A percentile compares a stretch with the other conserved stretches of the same genome.
Conservation (phyloP, 2,113 vertebrate genomes). For the Gobiocypris rarus region DNA sequence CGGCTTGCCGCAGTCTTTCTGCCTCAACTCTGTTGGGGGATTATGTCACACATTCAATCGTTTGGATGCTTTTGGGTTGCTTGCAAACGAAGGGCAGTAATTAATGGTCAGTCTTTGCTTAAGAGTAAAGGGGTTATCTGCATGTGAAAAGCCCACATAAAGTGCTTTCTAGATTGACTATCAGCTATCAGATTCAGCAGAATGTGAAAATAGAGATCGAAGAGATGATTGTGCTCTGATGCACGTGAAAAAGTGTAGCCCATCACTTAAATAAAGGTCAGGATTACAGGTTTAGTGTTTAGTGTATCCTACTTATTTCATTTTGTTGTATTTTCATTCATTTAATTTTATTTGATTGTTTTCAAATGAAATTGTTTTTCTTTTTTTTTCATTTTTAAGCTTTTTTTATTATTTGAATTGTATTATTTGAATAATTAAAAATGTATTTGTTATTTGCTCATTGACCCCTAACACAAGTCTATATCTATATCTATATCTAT, state of each 20-base stretch:
- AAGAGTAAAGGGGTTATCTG: conserved; percentile 26
- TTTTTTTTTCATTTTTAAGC: background rate
- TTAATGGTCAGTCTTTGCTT: conserved; percentile 5
- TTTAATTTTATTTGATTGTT: background rate
- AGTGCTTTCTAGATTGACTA: conserved; percentile 9
- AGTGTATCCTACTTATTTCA: background rate
- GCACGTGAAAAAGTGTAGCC: background rate
- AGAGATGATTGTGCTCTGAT: conserved; percentile 21
- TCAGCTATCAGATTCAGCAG: conserved; percentile 12
- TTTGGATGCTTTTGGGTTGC: background rate
- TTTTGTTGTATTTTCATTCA: background rate
- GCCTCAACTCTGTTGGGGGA: background rate
- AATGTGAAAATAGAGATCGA: background rate
- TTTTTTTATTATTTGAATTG: background rate
- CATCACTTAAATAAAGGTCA: conserved; percentile 11
- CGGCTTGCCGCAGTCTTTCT: conserved; percentile 2
- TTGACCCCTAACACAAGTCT: too few relatives aligned
- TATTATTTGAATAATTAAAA: too few relatives aligned
- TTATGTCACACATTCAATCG: background rate
- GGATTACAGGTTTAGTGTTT: background rate
- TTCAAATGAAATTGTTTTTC: background rate
- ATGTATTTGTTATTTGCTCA: too few relatives aligned
- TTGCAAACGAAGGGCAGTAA: background rate
- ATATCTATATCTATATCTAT: too few relatives aligned
- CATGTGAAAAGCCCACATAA: background rate